Conservation (phyloP, 1,140 invertebrate genomes). For the Leptestheria dahalacensis region DNA sequence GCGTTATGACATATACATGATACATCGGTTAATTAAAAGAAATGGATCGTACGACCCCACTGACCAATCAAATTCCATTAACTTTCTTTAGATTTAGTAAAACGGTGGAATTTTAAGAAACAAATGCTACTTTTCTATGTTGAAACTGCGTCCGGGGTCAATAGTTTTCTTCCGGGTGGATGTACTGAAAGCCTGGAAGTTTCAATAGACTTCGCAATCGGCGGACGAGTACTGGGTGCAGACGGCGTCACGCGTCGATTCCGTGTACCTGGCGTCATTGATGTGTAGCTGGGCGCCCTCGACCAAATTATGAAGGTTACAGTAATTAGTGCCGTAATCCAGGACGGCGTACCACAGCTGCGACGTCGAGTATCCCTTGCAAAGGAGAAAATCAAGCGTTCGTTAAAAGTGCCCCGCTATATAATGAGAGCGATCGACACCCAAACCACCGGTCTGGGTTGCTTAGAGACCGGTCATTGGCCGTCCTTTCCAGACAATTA, state of each 20-base stretch:
- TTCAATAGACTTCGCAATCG: slow-evolving; percentile 28
- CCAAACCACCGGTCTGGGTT: neutral
- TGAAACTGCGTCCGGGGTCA: too few species aligned
- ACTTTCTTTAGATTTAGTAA: too few species aligned
- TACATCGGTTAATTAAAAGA: too few species aligned
- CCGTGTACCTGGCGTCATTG: slow-evolving; percentile 24
- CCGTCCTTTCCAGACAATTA: too few species aligned
- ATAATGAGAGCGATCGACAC: neutral
- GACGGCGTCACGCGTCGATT: slow-evolving; percentile 28
- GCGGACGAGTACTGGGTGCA: slow-evolving; percentile 33
- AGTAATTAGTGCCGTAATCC: slow-evolving; percentile 37
- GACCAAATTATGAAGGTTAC: slow-evolving; percentile 34
- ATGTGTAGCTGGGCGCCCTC: slow-evolving; percentile 28
- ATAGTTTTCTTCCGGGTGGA: too few species aligned
- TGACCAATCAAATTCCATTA: too few species aligned
- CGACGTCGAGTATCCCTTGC: slow-evolving; percentile 31
- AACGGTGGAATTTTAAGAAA: too few species aligned
- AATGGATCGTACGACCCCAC: too few species aligned
- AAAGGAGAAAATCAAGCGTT: neutral
- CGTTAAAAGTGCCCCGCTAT: neutral
- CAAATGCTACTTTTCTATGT: too few species aligned
- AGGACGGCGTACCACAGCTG: slow-evolving; percentile 32
- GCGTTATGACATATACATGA: too few species aligned
- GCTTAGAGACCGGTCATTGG: neutral
- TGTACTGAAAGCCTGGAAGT: too few species aligned